Base-by-base conservation (phyloP, 2,113 vertebrate genomes). In the Phalacrocorax carbo region DNA sequence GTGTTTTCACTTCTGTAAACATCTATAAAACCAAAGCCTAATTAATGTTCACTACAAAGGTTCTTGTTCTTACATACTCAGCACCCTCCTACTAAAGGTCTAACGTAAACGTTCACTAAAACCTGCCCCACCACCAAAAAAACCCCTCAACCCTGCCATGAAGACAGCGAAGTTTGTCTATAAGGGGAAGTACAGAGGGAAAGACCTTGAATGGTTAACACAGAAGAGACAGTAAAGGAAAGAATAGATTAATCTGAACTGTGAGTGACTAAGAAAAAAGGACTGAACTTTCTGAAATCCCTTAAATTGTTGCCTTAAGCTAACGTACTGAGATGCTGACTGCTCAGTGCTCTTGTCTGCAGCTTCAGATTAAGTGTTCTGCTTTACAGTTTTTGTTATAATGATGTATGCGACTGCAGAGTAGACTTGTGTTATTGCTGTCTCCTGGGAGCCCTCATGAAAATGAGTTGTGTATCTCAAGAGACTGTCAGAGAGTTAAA, bases 401-500 rank as follows among this genome's bases (percentile, higher is more conserved):
- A 93, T 57, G 85, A 57, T 61, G 34, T 22, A 93, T 64, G 82
- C 62, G 84, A n/a, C 54, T 55, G 60, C 65, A 90, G 38, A 88
- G 48, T 10, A 88, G 70, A 76, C 38, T 83, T 90, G 36, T 79
- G 27, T 52, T 94, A 73, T 6, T 94, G 81, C 36, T 11, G 18
- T 48, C 83, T 93, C 84, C 70, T 30, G 60, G 51, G 86, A 96
- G 32, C 58, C 51, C 46, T 94, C 34, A 42, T 25, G 73, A 94
- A 92, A 96, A 94, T 86, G 70, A 94, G 48, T 77, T 69, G 49
- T 70, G 11, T 32, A 30, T 61, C 90, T 88, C 70, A 52, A 64
- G 77, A 93, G 78, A 81, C 34, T 68, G 34, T 65, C 58, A 89
- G 69, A 75, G 57, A 90, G 76, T 81, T 91, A 87, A 88, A 96